These are phyloP conservation scores for Cartodere bifasciata DNA, from an alignment of 2,888 invertebrate genomes.

Conservation along the genomic window DNA sequence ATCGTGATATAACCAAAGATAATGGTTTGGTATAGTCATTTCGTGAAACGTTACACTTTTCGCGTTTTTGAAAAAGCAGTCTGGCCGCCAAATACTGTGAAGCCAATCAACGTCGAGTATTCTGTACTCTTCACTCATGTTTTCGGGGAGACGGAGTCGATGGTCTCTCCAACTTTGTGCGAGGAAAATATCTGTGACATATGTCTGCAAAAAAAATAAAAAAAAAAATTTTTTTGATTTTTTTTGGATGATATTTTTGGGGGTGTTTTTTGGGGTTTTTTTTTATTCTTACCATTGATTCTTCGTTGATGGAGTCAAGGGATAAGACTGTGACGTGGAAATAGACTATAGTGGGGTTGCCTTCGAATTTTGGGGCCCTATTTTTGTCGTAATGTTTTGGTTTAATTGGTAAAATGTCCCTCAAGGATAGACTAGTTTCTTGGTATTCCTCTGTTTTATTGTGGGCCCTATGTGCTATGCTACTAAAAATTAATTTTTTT, in stretches of 20 bases:
- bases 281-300: conserved; percentile 63
- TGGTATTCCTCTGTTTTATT: conserved; percentile 17
- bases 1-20: conserved; percentile 83
- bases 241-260: too few species aligned
- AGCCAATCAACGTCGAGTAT: conserved; percentile 84
- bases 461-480: too few species aligned
- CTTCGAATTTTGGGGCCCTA: conserved; percentile 71
- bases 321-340: conserved; percentile 85
- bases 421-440: conserved; percentile 61
- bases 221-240: too few species aligned
- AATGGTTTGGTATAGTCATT: conserved; percentile 91
- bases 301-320: conserved; percentile 89
- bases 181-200: conserved; percentile 84
- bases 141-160: conserved; percentile 75
- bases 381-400: conserved; percentile 84
- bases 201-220: conserved; percentile 50
- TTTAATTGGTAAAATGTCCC: conserved; percentile 72
- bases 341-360: conserved; percentile 78
- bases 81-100: conserved; percentile 83
- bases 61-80: conserved; percentile 88
- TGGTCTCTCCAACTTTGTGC: conserved; percentile 91
- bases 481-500: too few species aligned
- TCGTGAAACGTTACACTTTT: conserved; percentile 87
- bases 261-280: too few species aligned
- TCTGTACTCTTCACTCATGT: conserved; percentile 85